Conservation (phyloP, 2,113 vertebrate species). For the Carollia perspicillata region DNA sequence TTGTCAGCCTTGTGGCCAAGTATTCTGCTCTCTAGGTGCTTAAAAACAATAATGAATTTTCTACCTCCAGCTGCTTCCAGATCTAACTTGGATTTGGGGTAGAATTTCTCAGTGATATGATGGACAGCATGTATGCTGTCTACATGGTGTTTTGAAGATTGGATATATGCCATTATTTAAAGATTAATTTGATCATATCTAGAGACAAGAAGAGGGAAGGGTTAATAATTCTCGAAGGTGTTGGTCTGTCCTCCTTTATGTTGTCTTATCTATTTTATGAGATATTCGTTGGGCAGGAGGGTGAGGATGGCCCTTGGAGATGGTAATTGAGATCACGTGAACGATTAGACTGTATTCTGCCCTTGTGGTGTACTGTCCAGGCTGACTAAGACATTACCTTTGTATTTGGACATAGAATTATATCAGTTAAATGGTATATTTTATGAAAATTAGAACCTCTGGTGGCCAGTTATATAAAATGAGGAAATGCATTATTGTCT, state of each 20-base stretch:
- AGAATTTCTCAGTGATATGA: neutral
- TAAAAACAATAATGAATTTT: conserved; percentile 21
- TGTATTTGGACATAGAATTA: neutral
- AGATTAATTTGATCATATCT: neutral
- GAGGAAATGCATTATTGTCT: neutral
- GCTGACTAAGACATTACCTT: neutral
- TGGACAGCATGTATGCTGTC: neutral
- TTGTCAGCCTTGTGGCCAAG: neutral
- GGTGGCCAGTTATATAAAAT: conserved; percentile 31
- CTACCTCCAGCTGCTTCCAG: neutral
- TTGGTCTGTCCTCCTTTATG: neutral
- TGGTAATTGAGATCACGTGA: neutral
- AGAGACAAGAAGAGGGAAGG: neutral
- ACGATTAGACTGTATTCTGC: neutral
- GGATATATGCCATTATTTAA: conserved; percentile 9
- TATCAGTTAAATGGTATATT: conserved; percentile 11
- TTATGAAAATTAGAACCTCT: conserved; percentile 27
- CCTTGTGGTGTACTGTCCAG: neutral
- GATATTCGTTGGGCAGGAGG: neutral
- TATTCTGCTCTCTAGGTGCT: neutral
- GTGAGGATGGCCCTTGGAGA: neutral
- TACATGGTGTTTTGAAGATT: neutral
- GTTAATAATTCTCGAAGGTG: neutral
- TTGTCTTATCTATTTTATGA: conserved; percentile 6
- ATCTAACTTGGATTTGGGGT: neutral